phyloP scores from a whole-genome alignment of 1,140 invertebrate species.

The Cylas formicarius region DNA sequence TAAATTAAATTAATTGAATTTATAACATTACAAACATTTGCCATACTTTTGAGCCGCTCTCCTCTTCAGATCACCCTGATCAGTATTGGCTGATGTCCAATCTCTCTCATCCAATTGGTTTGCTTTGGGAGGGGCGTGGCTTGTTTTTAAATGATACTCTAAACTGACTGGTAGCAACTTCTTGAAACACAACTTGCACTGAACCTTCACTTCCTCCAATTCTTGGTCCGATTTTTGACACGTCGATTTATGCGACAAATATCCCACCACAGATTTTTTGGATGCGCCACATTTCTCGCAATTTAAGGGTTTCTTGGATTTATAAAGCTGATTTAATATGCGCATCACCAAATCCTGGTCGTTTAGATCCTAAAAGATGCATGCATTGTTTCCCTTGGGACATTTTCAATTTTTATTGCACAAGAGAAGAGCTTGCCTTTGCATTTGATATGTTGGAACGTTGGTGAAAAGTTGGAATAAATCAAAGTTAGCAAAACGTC shows the following conservation, averaged over 20 bases:
- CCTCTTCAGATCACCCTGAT: too few species aligned
- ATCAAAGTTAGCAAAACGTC: too few species aligned
- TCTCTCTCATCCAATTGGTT: too few species aligned
- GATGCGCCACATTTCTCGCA: conserved; percentile 51
- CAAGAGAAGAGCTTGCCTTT: too few species aligned
- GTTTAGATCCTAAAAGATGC: conserved; percentile 31
- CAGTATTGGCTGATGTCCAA: too few species aligned
- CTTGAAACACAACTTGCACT: conserved; percentile 49
- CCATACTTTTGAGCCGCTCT: conserved; percentile 29
- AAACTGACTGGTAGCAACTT: conserved; percentile 53
- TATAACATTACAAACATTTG: conserved; percentile 1
- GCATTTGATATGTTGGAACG: too few species aligned
- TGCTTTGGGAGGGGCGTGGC: conserved; percentile 12
- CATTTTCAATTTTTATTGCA: background rate
- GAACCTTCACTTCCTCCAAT: conserved; percentile 43
- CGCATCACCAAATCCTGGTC: conserved; percentile 26
- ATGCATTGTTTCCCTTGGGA: too few species aligned
- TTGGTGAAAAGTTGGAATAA: too few species aligned
- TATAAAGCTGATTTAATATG: conserved; percentile 30
- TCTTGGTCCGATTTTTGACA: conserved; percentile 56
- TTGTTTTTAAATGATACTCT: conserved; percentile 25
- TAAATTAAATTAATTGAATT: too few species aligned
- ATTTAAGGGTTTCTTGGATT: conserved; percentile 41
- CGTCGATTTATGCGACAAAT: conserved; percentile 53
- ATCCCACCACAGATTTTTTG: conserved; percentile 53